Conservation (phyloP, 2,113 vertebrate genomes). For the human (Homo sapiens) region DNA sequence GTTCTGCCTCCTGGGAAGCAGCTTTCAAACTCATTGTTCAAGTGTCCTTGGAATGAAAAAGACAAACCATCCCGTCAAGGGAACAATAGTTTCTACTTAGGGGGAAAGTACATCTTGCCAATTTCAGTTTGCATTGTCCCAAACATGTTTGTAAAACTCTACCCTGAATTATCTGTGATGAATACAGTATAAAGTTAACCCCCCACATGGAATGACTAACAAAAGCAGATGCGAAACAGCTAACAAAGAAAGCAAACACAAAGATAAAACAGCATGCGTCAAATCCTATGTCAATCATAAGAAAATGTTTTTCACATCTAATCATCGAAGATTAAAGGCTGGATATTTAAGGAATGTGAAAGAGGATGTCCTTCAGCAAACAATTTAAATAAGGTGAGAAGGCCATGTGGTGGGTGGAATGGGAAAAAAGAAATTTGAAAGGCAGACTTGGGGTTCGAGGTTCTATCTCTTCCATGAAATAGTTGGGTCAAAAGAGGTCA, state of each 20-base stretch:
- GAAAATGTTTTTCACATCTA: constrained; percentile 52
- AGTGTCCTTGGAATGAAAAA: neutral
- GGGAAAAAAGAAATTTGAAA: neutral
- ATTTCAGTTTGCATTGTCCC: neutral
- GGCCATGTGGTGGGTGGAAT: neutral
- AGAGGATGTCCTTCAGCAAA: neutral
- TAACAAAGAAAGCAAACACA: constrained; percentile 73
- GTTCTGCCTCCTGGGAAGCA: neutral
- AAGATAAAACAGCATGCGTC: constrained; percentile 77
- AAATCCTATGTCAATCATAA: constrained; percentile 49
- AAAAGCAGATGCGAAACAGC: constrained; percentile 58
- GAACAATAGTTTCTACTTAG: constrained; percentile 1
- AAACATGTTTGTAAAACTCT: constrained; percentile 1
- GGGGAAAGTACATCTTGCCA: neutral
- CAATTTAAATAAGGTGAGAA: neutral
- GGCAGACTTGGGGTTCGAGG: neutral
- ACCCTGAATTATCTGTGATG: constrained; percentile 66
- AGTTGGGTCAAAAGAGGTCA: too few relatives aligned
- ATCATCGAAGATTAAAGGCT: constrained; percentile 70
- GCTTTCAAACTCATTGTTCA: constrained; percentile 40
- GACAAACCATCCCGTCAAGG: constrained; percentile 41
- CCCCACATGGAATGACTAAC: constrained; percentile 70
- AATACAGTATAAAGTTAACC: constrained; percentile 56
- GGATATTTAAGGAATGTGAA: constrained; percentile 23
- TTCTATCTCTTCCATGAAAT: neutral